Percentiles rank a stretch among this genome's conserved stretches.
These are phyloP conservation scores for Hypomecis punctinalis DNA, from an alignment of 2,888 invertebrate species.

Conservation along the genomic window DNA sequence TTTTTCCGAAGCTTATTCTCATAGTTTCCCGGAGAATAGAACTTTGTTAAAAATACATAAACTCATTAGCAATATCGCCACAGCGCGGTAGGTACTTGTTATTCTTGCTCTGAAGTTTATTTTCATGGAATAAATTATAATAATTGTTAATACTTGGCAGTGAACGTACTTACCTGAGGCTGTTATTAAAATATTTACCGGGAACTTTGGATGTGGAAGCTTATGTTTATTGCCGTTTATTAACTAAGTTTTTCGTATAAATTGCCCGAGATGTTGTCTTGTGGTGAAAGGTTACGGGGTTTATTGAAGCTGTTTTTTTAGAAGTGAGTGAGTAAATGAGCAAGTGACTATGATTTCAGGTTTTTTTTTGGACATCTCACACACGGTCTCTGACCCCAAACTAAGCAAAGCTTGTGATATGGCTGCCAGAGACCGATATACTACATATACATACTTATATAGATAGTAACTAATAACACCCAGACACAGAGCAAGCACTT, in stretches of 20 bases:
- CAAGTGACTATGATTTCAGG: too few species aligned
- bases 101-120: conserved; percentile 43
- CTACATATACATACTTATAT: too few species aligned
- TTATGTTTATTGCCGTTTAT: conserved; percentile 31
- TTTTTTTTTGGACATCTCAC: too few species aligned
- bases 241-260: conserved; percentile 13
- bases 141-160: conserved; percentile 47
- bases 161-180: conserved; percentile 27
- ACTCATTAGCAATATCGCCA: conserved; percentile 44
- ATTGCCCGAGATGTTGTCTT: conserved; percentile 8
- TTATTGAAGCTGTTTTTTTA: too few species aligned
- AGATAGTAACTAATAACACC: too few species aligned
- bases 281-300: neutral
- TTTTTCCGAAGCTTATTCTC: conserved; percentile 15
- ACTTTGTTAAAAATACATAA: conserved; percentile 43
- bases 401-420: too few species aligned
- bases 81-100: conserved; percentile 35
- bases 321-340: too few species aligned
- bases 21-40: conserved; percentile 21
- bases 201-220: conserved; percentile 28
- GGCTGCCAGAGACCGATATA: too few species aligned
- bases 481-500: too few species aligned
- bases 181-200: conserved; percentile 41
- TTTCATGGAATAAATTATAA: conserved; percentile 55
- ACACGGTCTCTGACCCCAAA: too few species aligned